These are phyloP conservation scores for Galerucella calmariensis DNA, from an alignment of 2,888 invertebrate species.

Conservation along the genomic window DNA sequence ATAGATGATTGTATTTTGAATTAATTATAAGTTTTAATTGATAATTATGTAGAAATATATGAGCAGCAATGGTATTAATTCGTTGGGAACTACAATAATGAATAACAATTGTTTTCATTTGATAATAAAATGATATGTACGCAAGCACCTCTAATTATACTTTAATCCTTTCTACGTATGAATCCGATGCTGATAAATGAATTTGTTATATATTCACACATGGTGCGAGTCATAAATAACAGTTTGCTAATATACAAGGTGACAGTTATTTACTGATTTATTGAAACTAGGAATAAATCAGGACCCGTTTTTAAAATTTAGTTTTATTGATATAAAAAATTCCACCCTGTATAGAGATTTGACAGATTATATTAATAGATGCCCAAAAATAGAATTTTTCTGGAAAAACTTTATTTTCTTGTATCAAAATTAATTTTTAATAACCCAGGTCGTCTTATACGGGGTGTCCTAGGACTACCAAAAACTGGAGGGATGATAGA, in stretches of 20 bases:
- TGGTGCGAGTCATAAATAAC: too few relatives aligned
- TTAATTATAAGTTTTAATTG: conserved; percentile 5
- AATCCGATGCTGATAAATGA: background rate
- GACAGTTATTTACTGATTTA: background rate
- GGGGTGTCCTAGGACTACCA: too few relatives aligned
- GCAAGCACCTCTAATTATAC: background rate
- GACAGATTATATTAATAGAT: too few relatives aligned
- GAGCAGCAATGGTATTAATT: background rate
- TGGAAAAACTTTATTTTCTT: too few relatives aligned
- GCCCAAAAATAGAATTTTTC: too few relatives aligned
- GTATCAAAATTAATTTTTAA: too few relatives aligned
- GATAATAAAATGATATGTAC: background rate
- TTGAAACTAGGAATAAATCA: too few relatives aligned
- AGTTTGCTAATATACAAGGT: background rate
- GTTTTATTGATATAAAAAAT: too few relatives aligned
- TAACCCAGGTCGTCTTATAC: too few relatives aligned
- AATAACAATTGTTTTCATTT: background rate
- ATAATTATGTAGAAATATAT: background rate
- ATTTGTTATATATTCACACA: background rate
- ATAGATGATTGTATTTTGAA: background rate
- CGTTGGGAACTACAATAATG: background rate
- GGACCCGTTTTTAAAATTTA: too few relatives aligned
- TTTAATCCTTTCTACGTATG: background rate
- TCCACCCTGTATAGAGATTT: too few relatives aligned
- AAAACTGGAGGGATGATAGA: too few relatives aligned